Base-by-base conservation (phyloP, 2,888 invertebrate genomes). In the Tubulanus polymorphus region DNA sequence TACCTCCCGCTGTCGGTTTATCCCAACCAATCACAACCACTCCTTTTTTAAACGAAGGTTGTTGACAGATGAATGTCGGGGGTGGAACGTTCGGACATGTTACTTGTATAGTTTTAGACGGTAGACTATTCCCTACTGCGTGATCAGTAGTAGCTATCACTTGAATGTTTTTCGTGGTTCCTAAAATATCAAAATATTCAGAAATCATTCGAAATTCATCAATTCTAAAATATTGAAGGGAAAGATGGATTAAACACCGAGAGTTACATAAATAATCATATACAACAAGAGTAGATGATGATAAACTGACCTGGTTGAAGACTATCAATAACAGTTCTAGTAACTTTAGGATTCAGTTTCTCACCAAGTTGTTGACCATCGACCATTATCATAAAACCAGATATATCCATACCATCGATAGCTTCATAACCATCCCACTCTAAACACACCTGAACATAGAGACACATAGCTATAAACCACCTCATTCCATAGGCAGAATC, bases 21-120 rank as follows among this genome's bases (percentile, higher is more conserved):
- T 73, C 72, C 79, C 79, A 79, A 5, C 72, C 71, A 12, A 79
- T 63, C 6, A 76, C 63, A 20, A 74, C 76, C 59, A 71, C 68
- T 3, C 78, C 76, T 27, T 66, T 65, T 57, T 74, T 72, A 62
- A 71, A 73, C 18, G 76, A 71, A 8, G 78, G 76, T 57, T 78
- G 73, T 63, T 78, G 74, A 37, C 65, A 61, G 27, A 78, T 65
- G 15, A 60, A 48, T 1, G 75, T 72, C 1, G 69, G 60, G 26
- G 68, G 64, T 2, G 79, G 78, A 32, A 65, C 60, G 10, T 60
- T 54, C 0, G 79, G 78, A 62, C 78, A 79, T 15, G 72, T 70
- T 37, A 75, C 62, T 54, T 69, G 67, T 3, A 76, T 28, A 12
- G 68, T 63, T 49, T 68, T 62, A 0, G 75, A 75, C 3, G 72